Evolutionary conservation across 30 jellyfish, hydroid and myxozoan genomes (phyloP).

Genomic region (Mastigias papua): DNA sequence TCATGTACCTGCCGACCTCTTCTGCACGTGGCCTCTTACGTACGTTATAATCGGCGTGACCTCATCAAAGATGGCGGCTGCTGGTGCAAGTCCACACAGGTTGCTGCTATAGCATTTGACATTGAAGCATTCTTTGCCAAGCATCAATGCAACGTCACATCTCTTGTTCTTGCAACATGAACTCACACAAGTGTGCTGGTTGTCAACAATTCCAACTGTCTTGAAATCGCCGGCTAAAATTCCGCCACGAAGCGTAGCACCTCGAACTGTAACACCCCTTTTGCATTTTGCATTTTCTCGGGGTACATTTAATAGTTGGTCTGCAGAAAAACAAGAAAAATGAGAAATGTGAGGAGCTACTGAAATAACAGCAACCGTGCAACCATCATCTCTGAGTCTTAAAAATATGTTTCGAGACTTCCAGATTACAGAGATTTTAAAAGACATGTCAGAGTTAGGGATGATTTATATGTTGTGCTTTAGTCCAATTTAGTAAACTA

Average conservation of each 20-base stretch:
- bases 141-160: conserved; percentile 95
- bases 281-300: conserved; percentile 56
- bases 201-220: conserved; percentile 83
- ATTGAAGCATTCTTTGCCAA: conserved; percentile 94
- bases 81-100: conserved; percentile 94
- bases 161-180: conserved; percentile 84
- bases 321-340: conserved; percentile 54
- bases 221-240: conserved; percentile 94
- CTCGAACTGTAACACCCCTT: conserved; percentile 87
- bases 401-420: too few species aligned
- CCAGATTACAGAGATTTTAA: too few species aligned
- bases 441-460: too few species aligned
- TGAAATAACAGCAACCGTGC: too few species aligned
- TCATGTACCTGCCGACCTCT: conserved; percentile 74
- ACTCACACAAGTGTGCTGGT: conserved; percentile 87
- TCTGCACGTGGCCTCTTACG: conserved; percentile 70
- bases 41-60: conserved; percentile 91
- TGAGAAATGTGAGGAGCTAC: too few species aligned
- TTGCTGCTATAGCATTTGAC: conserved; percentile 85
- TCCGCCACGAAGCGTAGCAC: conserved; percentile 97
- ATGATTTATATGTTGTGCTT: too few species aligned
- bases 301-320: conserved; percentile 41
- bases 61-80: conserved; percentile 77
- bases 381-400: too few species aligned
- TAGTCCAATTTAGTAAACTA: too few species aligned